Evolutionary conservation across 1,140 invertebrate genomes (phyloP), one percentile per base, ranked within the genome.

Genomic region (Meloidogyne hapla): DNA sequence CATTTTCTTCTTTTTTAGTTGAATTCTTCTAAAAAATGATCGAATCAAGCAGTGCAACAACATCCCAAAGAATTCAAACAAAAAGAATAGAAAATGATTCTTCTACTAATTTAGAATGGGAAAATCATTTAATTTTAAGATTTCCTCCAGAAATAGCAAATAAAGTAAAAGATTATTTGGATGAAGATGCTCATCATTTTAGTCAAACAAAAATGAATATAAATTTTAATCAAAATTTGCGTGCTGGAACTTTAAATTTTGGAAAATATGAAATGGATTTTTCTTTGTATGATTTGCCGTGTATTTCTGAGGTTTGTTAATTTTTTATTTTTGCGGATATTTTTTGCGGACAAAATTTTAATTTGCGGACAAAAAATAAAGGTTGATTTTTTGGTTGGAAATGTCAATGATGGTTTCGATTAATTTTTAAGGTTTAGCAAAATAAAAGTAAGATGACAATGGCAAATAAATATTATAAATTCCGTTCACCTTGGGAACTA

Each of bases 231-330:
- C 77, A 64, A 25, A 77, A 86, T 74, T 73, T 80, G 62, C 76
- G 86, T 9, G 26, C 79, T 40, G 85, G 79, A 15, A 77, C 66
- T 15, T 26, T 86, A 2, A 74, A 75, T 15, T 68, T 86, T 66
- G 84, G 77, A 8, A 48, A 82, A 25, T 63, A 82, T 28, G 33
- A 76, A 28, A 65, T 86, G 75, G 42, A 62, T 21, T 87, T 80
- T 40, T 81, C 77, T 61, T 63, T 85, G 9, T 77, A 87, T 48
- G 84, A 86, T 77, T 72, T 86, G 42, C 84, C 84, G 0, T 85
- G 83, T 38, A 76, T 86, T 33, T 75, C 74, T 63, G 84, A 86
- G 77, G 84, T 86, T 28, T 61, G 64, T 38, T 45, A 48, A 6
- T 21, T 13, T 61, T 10, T 66, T 62, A n/a, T 4, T 76, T 79